Percentiles rank a stretch among this genome's conserved stretches.
phyloP scores from a whole-genome alignment of 2,888 invertebrate species.

The Dasysyrphus tricinctus region DNA sequence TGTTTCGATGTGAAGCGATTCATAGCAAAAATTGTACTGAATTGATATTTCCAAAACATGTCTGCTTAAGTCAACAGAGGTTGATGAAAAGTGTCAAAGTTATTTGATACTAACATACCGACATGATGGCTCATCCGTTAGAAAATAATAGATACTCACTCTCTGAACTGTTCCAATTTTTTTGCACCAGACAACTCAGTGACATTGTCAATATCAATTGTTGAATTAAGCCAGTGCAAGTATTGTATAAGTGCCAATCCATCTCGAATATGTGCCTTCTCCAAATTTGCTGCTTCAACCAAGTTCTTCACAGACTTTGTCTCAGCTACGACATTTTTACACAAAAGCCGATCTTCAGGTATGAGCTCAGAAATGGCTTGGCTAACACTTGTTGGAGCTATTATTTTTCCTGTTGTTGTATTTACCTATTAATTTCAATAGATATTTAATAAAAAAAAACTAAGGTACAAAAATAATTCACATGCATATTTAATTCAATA shows the following conservation, averaged over 20 bases:
- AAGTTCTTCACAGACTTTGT: constrained; percentile 94
- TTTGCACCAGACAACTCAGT: constrained; percentile 90
- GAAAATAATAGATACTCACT: no score
- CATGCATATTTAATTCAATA: no score
- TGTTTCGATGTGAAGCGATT: no score
- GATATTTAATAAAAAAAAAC: no score
- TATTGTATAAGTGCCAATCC: constrained; percentile 93
- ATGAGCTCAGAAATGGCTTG: constrained; percentile 82
- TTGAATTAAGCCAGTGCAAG: constrained; percentile 91
- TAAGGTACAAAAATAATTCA: no score
- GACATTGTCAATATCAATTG: constrained; percentile 84
- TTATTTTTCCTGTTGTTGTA: constrained; percentile 63
- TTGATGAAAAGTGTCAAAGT: no score
- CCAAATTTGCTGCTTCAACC: constrained; percentile 90
- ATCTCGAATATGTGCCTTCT: constrained; percentile 91
- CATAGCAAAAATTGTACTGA: no score
- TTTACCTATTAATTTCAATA: constrained; percentile 40
- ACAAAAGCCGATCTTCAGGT: constrained; percentile 82
- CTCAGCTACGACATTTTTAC: constrained; percentile 89
- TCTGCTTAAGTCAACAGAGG: no score
- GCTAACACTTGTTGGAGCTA: constrained; percentile 72
- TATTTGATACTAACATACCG: no score
- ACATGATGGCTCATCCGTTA: no score
- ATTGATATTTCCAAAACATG: no score
- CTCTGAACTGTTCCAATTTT: constrained; percentile 88